A percentile compares a stretch with the other conserved stretches of the same genome.
Evolutionary conservation across 2,113 vertebrate species (phyloP).

Genomic region (Limnothrissa miodon): DNA sequence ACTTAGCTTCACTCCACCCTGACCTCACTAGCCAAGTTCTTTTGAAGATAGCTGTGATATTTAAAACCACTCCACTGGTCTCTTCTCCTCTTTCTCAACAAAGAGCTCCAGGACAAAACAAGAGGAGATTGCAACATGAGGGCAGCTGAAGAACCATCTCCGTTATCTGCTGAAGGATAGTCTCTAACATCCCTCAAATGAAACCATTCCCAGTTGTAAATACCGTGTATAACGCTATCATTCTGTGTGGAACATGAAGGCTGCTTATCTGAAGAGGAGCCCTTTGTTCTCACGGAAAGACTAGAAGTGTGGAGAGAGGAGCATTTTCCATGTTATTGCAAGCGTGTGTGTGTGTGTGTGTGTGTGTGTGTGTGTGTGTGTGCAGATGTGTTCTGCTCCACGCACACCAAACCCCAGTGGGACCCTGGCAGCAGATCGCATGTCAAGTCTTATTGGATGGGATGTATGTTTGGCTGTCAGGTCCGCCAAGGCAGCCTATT

Average conservation of each 20-base stretch:
- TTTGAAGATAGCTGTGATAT: neutral
- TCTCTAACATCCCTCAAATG: neutral
- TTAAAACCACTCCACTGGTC: neutral
- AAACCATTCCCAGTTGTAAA: neutral
- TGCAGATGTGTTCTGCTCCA: constrained; percentile 21
- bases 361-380: neutral
- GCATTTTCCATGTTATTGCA: too few relatives aligned
- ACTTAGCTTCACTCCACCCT: too few relatives aligned
- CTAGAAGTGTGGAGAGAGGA: neutral
- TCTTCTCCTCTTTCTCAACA: neutral
- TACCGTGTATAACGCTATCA: neutral
- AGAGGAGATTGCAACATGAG: neutral
- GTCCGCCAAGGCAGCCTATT: constrained; percentile 16
- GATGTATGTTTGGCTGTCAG: constrained; percentile 31
- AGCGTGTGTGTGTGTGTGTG: neutral
- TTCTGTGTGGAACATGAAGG: neutral
- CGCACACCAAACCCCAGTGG: constrained; percentile 18
- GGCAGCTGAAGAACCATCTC: neutral
- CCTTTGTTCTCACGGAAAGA: neutral
- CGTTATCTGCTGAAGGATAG: neutral
- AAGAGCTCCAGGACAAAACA: neutral
- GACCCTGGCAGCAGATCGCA: neutral
- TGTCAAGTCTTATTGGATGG: constrained; percentile 24
- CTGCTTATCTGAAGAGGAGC: neutral
- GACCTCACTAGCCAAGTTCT: too few relatives aligned